Evolutionary conservation across 2,888 invertebrate genomes (phyloP).

Genomic region (Drosophila emarginata): DNA sequence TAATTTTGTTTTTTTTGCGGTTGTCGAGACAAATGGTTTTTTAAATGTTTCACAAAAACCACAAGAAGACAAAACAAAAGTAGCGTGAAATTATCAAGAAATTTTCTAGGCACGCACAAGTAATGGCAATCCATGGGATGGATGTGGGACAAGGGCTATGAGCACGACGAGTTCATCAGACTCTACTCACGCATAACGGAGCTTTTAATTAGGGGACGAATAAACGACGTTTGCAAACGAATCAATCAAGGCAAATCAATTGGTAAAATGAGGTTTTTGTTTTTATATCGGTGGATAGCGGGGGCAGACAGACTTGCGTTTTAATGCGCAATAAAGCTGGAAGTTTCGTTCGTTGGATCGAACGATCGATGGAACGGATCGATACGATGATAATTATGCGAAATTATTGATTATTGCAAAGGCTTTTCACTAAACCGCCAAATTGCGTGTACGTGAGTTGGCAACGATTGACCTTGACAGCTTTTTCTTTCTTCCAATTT

Average conservation of each 20-base stretch:
- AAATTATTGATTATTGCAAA: slow-evolving; percentile 68
- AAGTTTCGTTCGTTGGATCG: neutral
- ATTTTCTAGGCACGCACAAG: slow-evolving; percentile 46
- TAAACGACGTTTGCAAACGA: slow-evolving; percentile 52
- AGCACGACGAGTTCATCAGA: neutral
- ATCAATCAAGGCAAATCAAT: slow-evolving; percentile 55
- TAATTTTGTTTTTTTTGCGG: neutral
- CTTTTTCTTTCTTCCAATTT: slow-evolving; percentile 4
- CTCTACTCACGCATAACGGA: slow-evolving; percentile 61
- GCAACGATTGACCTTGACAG: slow-evolving; percentile 57
- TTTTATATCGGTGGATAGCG: slow-evolving; percentile 12
- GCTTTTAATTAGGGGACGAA: slow-evolving; percentile 61
- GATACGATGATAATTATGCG: slow-evolving; percentile 63
- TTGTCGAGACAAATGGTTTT: slow-evolving; percentile 58
- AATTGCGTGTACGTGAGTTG: slow-evolving; percentile 79
- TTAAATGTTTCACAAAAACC: slow-evolving; percentile 52
- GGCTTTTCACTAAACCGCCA: slow-evolving; percentile 69
- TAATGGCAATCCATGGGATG: neutral
- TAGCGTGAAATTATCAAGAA: slow-evolving; percentile 51
- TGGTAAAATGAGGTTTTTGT: slow-evolving; percentile 2
- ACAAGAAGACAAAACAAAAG: slow-evolving; percentile 25
- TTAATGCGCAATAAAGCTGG: slow-evolving; percentile 43
- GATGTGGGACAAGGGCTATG: neutral
- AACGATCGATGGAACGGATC: slow-evolving; percentile 41
- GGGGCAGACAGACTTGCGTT: slow-evolving; percentile 2